Evolutionary conservation across 2,113 vertebrate genomes (phyloP).

Genomic region (Thermophis baileyi): DNA sequence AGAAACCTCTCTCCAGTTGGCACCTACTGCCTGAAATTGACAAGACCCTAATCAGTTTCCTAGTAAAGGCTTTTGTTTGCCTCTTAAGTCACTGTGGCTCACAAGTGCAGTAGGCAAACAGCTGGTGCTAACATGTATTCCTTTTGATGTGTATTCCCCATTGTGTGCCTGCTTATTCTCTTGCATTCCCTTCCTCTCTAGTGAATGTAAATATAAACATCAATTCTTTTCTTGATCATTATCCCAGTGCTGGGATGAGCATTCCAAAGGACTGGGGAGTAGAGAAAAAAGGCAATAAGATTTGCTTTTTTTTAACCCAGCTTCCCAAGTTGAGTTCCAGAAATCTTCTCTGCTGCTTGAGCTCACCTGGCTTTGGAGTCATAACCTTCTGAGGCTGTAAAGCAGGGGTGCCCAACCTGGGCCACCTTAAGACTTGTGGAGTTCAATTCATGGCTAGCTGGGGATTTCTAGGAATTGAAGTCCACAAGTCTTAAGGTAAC

Average conservation of each 20-base stretch:
- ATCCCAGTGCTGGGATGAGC: neutral
- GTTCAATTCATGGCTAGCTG: neutral
- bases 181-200: neutral
- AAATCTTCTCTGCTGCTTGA: neutral
- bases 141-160: neutral
- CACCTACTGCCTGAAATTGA: neutral
- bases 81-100: neutral
- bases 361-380: neutral
- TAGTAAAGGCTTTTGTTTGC: too few species aligned
- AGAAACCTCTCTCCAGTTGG: neutral
- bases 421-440: neutral
- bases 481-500: neutral
- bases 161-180: neutral
- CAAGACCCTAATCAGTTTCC: neutral
- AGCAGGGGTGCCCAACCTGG: neutral
- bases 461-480: neutral
- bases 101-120: neutral
- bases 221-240: neutral
- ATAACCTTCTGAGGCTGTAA: neutral
- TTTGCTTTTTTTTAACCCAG: neutral
- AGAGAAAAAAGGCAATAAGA: neutral
- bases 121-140: neutral
- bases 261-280: neutral
- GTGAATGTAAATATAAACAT: neutral
- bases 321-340: neutral